phyloP scores from a whole-genome alignment of 2,113 vertebrate species.

The Sterrhoptilus dennistouni region DNA sequence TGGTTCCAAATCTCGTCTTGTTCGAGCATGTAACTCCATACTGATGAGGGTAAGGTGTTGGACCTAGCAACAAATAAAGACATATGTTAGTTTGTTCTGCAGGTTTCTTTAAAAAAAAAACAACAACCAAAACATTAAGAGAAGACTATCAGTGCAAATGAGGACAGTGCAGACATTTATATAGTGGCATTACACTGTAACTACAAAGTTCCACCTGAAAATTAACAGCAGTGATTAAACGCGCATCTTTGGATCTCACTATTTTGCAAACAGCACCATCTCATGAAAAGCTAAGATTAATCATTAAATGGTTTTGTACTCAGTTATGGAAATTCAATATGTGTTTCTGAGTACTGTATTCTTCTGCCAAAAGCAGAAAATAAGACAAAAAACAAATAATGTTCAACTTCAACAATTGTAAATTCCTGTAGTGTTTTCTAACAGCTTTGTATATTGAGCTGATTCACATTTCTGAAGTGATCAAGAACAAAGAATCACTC shows the following conservation, averaged over 20 bases:
- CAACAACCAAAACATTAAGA: background rate
- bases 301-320: background rate
- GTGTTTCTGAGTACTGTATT: background rate
- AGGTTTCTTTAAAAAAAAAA: background rate
- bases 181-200: background rate
- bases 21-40: slow-evolving; percentile 94
- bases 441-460: background rate
- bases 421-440: background rate
- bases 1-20: slow-evolving; percentile 90
- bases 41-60: slow-evolving; percentile 92
- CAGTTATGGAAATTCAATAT: background rate
- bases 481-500: background rate
- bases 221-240: background rate
- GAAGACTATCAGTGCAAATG: background rate
- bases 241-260: background rate
- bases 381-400: background rate
- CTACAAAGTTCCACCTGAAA: background rate
- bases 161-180: background rate
- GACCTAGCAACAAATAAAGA: slow-evolving; percentile 76
- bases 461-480: background rate
- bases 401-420: background rate
- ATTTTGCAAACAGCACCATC: background rate
- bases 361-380: background rate
- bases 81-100: background rate
- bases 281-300: background rate